These are phyloP conservation scores for Hirtodrosophila duncani DNA, from an alignment of 2,888 invertebrate species.

Conservation along the genomic window DNA sequence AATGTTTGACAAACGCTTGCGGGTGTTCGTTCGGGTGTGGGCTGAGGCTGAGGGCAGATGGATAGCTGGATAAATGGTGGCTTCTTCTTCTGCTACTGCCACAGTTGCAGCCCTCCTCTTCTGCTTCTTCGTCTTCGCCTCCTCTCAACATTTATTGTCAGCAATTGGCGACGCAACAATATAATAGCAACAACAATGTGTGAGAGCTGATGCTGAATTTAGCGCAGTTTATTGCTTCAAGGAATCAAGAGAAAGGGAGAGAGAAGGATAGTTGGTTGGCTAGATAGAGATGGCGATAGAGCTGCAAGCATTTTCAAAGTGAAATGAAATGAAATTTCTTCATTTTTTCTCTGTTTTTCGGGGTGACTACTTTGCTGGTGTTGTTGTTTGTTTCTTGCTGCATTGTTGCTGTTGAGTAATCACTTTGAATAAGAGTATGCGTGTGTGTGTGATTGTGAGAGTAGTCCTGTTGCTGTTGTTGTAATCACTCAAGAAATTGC, in stretches of 20 bases:
- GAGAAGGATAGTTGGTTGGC: neutral
- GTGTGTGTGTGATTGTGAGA: slow-evolving; percentile 1
- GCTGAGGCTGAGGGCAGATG: too few species aligned
- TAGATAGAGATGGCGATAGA: neutral
- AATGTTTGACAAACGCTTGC: slow-evolving; percentile 38
- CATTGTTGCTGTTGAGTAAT: slow-evolving; percentile 65
- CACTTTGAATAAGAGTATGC: slow-evolving; percentile 47
- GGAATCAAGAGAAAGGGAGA: slow-evolving; percentile 39
- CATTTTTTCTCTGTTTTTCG: slow-evolving; percentile 41
- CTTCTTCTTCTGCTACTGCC: neutral
- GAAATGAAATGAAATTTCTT: slow-evolving; percentile 67
- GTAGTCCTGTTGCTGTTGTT: slow-evolving; percentile 41
- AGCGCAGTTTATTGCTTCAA: slow-evolving; percentile 73
- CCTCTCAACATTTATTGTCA: slow-evolving; percentile 70
- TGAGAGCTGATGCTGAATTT: slow-evolving; percentile 56
- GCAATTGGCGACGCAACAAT: slow-evolving; percentile 68
- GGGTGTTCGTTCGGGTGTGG: too few species aligned
- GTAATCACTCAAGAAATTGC: slow-evolving; percentile 73
- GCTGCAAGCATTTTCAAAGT: slow-evolving; percentile 47
- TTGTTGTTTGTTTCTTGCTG: slow-evolving; percentile 33
- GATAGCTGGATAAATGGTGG: too few species aligned
- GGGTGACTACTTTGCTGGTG: slow-evolving; percentile 11
- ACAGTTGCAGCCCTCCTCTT: slow-evolving; percentile 10
- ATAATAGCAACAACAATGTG: slow-evolving; percentile 22
- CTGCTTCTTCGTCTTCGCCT: slow-evolving; percentile 42